phyloP scores from a whole-genome alignment of 2,888 invertebrate species.

The Agriotes lineatus region DNA sequence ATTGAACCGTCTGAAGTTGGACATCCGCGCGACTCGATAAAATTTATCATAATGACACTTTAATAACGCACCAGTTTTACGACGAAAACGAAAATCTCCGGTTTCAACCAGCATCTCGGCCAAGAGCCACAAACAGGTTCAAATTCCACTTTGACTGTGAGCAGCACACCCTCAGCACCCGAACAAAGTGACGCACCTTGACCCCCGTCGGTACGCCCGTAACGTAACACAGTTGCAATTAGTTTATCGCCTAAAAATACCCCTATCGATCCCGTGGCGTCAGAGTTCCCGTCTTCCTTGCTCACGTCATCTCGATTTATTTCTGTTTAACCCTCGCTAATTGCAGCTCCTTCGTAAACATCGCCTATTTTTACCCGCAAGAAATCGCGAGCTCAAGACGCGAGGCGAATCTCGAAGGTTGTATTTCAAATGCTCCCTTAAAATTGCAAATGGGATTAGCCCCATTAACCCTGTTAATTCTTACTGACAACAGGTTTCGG shows the following conservation, averaged over 20 bases:
- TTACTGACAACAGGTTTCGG: no score
- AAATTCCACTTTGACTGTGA: no score
- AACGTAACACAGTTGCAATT: constrained; percentile 13
- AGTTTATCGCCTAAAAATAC: constrained; percentile 26
- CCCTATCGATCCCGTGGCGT: constrained; percentile 13
- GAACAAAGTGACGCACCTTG: not conserved
- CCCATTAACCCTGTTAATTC: not conserved
- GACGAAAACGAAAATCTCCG: no score
- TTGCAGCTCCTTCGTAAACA: not conserved
- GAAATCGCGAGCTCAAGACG: not conserved
- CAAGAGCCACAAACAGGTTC: no score
- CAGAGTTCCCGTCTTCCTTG: not conserved
- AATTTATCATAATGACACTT: no score
- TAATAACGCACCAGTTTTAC: no score
- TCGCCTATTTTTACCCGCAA: constrained; percentile 4
- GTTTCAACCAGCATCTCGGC: no score
- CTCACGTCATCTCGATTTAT: constrained; percentile 6
- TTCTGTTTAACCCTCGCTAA: constrained; percentile 1
- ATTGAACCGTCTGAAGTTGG: no score
- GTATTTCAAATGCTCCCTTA: not conserved
- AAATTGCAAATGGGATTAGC: not conserved
- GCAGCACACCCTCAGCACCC: no score
- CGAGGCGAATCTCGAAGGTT: not conserved
- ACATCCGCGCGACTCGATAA: no score
- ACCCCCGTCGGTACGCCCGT: constrained; percentile 12